These are phyloP conservation scores for Melanerpes formicivorus DNA, from an alignment of 2,113 vertebrate species.

Conservation along the genomic window DNA sequence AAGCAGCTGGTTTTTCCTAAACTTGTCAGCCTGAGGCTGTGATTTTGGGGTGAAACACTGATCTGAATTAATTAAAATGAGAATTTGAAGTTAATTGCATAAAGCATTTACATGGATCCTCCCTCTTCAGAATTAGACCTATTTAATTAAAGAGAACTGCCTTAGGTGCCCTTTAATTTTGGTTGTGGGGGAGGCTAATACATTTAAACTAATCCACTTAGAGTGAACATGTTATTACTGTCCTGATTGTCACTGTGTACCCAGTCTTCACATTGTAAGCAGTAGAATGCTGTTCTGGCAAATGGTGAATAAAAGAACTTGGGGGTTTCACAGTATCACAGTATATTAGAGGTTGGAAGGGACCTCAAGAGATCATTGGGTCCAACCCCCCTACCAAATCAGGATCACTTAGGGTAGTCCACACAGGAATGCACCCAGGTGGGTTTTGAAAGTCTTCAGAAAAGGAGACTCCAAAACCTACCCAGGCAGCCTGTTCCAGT, in stretches of 20 bases:
- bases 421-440: too few species aligned
- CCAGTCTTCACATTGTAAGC: not conserved
- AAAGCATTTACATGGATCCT: not conserved
- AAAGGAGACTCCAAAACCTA: too few species aligned
- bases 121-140: not conserved
- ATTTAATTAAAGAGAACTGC: constrained; percentile 2
- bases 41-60: not conserved
- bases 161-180: not conserved
- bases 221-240: not conserved
- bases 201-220: not conserved
- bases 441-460: too few species aligned
- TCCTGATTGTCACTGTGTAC: not conserved
- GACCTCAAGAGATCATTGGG: too few species aligned
- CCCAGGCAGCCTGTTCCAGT: too few species aligned
- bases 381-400: too few species aligned
- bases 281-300: not conserved
- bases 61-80: not conserved
- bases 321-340: not conserved
- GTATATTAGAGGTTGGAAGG: too few species aligned
- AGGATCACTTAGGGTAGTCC: too few species aligned
- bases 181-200: not conserved
- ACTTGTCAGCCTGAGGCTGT: not conserved
- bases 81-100: constrained; percentile 16
- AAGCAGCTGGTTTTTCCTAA: not conserved
- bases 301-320: not conserved